Percentiles rank a stretch among this genome's conserved stretches.
phyloP scores from a whole-genome alignment of 2,797 vertebrate genomes.

The Gobio occitaniae region DNA sequence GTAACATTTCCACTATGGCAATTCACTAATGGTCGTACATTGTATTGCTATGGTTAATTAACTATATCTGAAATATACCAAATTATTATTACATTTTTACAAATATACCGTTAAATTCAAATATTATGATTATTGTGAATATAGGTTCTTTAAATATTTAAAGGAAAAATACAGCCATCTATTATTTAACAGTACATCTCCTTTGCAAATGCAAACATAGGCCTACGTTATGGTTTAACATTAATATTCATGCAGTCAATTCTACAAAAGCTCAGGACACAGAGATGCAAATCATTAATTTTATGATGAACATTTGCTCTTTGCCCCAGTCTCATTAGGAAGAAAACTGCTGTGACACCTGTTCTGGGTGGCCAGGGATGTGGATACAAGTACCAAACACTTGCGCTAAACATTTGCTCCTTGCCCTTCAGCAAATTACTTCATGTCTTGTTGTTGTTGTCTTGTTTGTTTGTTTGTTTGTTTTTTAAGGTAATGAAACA shows the following conservation, averaged over 20 bases:
- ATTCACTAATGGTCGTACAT: too few species aligned
- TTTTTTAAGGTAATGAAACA: not conserved
- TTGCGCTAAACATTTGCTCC: slow-evolving; percentile 4
- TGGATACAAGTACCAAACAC: slow-evolving; percentile 1
- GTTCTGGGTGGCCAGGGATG: not conserved
- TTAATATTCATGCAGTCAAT: slow-evolving; percentile 12
- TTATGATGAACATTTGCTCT: slow-evolving; percentile 13
- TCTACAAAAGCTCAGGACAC: slow-evolving; percentile 9
- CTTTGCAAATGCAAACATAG: not conserved
- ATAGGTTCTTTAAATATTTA: slow-evolving; percentile 12
- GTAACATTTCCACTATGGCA: not conserved
- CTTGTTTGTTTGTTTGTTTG: too few species aligned
- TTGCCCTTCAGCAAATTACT: not conserved
- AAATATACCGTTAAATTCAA: slow-evolving; percentile 1
- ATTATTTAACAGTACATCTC: not conserved
- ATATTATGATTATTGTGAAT: not conserved
- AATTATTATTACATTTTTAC: not conserved
- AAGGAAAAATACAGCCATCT: not conserved
- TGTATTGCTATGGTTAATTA: not conserved
- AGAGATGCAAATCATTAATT: slow-evolving; percentile 23
- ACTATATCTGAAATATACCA: not conserved
- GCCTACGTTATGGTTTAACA: not conserved
- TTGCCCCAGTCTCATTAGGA: not conserved
- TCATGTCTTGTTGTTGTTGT: not conserved
- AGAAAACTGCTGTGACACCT: not conserved